Conservation (phyloP, 2,113 vertebrate genomes). For the Regulus satrapa region DNA sequence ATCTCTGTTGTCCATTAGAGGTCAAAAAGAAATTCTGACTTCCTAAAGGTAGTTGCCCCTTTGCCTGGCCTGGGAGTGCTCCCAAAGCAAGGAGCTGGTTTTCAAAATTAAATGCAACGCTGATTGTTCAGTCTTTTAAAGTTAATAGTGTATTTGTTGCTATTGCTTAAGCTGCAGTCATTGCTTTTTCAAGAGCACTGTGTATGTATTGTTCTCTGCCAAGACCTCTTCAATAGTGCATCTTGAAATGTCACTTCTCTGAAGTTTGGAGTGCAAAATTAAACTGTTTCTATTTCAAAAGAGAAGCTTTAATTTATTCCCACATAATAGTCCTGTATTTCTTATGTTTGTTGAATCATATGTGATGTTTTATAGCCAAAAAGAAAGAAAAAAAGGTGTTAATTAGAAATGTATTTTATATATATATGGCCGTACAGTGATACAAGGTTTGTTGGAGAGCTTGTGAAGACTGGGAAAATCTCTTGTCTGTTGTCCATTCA, state of each 20-base stretch:
- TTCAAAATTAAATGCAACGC: not conserved
- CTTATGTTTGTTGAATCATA: not conserved
- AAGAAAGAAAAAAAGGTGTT: not conserved
- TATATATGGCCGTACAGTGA: not conserved
- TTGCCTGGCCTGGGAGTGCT: not conserved
- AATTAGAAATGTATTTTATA: not conserved
- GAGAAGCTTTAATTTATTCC: not conserved
- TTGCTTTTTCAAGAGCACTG: not conserved
- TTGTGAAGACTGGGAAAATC: not conserved
- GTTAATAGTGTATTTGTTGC: not conserved
- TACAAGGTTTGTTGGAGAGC: not conserved
- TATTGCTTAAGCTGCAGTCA: not conserved
- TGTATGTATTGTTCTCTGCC: not conserved
- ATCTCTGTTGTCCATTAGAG: rapidly evolving
- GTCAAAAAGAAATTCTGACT: not conserved
- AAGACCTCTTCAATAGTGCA: not conserved
- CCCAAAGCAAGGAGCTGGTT: not conserved
- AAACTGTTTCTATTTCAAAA: not conserved
- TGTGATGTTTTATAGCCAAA: not conserved
- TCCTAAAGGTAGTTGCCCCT: not conserved
- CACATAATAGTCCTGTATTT: not conserved
- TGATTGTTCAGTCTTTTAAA: not conserved
- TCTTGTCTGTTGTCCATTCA: not conserved
- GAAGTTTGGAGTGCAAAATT: not conserved
- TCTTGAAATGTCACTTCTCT: not conserved